A percentile compares a stretch with the other conserved stretches of the same genome.
Evolutionary conservation across 2,888 invertebrate species (phyloP).

Genomic region (Allygus modestus): DNA sequence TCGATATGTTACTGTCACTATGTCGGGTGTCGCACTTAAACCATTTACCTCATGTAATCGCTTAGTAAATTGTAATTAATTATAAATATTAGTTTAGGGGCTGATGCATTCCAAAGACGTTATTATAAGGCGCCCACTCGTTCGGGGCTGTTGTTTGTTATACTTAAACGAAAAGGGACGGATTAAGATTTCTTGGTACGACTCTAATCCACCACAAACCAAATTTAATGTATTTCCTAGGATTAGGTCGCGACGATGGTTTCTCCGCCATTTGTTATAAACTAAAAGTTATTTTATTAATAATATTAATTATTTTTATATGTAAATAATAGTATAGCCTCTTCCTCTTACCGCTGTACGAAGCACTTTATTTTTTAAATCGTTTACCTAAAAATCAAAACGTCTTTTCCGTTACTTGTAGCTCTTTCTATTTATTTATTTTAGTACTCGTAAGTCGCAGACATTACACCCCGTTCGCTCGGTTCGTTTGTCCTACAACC

Average conservation of each 20-base stretch:
- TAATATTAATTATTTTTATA: constrained; percentile 63
- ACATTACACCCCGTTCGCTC: background rate
- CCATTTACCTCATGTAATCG: constrained; percentile 61
- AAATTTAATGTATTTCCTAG: constrained; percentile 61
- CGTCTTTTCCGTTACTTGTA: constrained; percentile 21
- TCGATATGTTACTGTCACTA: background rate
- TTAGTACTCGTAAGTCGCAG: background rate
- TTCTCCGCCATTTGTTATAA: constrained; percentile 54
- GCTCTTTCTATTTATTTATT: constrained; percentile 39
- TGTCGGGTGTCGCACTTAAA: constrained; percentile 17
- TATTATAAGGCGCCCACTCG: constrained; percentile 44
- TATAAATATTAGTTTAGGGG: constrained; percentile 60
- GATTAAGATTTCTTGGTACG: constrained; percentile 63
- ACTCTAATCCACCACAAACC: constrained; percentile 62
- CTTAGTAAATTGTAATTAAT: constrained; percentile 60
- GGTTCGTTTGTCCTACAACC: background rate
- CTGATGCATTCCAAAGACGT: constrained; percentile 63
- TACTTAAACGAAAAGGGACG: constrained; percentile 57
- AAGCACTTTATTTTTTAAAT: constrained; percentile 41
- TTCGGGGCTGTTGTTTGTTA: constrained; percentile 43
- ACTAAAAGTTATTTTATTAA: constrained; percentile 63
- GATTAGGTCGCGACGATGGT: constrained; percentile 52
- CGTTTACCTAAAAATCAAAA: constrained; percentile 29
- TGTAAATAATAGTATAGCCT: constrained; percentile 62
- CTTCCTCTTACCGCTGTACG: constrained; percentile 59